Base-by-base conservation (phyloP, 2,797 vertebrate species). In the Tapirus indicus region DNA sequence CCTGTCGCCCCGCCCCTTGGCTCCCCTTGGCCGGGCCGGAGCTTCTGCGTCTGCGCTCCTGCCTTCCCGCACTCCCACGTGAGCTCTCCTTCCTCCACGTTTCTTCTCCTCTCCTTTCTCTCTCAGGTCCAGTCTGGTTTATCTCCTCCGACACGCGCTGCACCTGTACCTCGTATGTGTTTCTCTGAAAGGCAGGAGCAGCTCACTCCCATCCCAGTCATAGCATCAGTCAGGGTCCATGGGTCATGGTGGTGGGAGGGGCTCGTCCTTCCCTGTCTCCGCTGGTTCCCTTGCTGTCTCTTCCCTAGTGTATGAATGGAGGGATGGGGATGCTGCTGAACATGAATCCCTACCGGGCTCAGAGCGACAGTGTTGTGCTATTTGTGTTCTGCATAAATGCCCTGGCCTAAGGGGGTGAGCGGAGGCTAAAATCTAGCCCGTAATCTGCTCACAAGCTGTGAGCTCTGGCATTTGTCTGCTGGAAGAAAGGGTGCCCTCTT, bases 11-110 rank as follows among this genome's bases (percentile, higher is more conserved):
- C 21, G 23, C 25, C 62, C 18, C 2, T 60, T 7, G 18, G 12
- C 3, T 54, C 13, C 49, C 49, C 2, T 29, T 6, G 41, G 14
- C 49, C 18, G 18, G 20, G 80, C 27, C 5, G 17, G 27, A 47
- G 21, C 20, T 6, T 16, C 32, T 32, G 25, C 20, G 1, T 38
- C 3, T 25, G 49, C 13, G 10, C 44, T 44, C 27, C 32, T 18
- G 56, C 7, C 1, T 0, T 3, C 32, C 35, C 23, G 1, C 2
- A 10, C 16, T 41, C 14, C 41, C 21, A 1, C 2, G 0, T 32
- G 29, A 66, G 17, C 25, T 64, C n/a, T n/a, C 32, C 12, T 92
- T 4, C 12, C 56, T 38, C 47, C 9, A 6, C 18, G 14, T 60
- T 32, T 35, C 10, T 74, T 77, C 25, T 20, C 25, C 17, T 71